Conservation (phyloP, 2,888 invertebrate species). For the Thalpophila matura region DNA sequence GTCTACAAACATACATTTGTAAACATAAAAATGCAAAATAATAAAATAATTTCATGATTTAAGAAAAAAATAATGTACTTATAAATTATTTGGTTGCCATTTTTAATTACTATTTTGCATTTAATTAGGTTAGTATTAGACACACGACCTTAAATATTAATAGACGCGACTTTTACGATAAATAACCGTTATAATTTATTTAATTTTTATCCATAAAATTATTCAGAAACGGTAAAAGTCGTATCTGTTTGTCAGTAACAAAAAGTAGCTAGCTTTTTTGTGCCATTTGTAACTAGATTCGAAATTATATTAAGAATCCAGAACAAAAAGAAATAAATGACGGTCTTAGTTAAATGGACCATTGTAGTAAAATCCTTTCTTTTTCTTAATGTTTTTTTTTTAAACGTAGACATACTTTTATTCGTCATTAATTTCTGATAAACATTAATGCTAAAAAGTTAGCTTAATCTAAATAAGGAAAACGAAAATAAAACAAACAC, state of each 20-base stretch:
- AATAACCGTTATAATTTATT: not conserved
- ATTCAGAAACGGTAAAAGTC: constrained; percentile 46
- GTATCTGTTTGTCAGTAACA: constrained; percentile 54
- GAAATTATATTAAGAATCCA: constrained; percentile 44
- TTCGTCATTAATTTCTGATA: constrained; percentile 57
- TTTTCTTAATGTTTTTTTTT: not conserved
- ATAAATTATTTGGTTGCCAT: not conserved
- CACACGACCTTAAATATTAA: constrained; percentile 77
- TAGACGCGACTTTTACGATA: constrained; percentile 65
- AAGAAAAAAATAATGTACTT: fast-evolving
- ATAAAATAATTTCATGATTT: not conserved
- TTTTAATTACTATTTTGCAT: constrained; percentile 64
- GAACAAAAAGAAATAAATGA: constrained; percentile 59
- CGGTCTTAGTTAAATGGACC: constrained; percentile 19
- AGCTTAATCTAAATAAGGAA: constrained; percentile 76
- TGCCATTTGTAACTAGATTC: constrained; percentile 53
- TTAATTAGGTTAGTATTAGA: constrained; percentile 75
- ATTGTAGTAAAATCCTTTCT: too few species aligned
- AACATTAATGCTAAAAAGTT: constrained; percentile 73
- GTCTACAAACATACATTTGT: constrained; percentile 71
- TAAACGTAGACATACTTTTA: not conserved
- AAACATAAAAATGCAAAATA: constrained; percentile 62
- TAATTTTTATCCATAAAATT: not conserved
- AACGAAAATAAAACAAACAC: constrained; percentile 74
- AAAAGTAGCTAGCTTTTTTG: constrained; percentile 61